phyloP scores from a whole-genome alignment of 2,888 invertebrate species.

The Melangyna quadrimaculata region DNA sequence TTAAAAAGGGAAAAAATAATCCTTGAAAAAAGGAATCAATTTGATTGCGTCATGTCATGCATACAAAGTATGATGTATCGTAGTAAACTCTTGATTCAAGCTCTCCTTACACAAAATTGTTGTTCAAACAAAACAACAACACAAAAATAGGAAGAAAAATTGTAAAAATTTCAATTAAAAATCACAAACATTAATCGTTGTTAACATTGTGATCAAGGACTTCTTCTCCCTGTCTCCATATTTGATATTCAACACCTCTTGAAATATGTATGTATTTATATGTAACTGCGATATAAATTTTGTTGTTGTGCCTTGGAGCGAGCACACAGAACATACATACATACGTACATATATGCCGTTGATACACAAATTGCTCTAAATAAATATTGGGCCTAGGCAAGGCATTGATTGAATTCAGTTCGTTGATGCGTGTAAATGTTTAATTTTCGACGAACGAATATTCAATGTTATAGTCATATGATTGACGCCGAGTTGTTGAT shows the following conservation, averaged over 20 bases:
- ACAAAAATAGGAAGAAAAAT: neutral
- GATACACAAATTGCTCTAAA: slow-evolving; percentile 34
- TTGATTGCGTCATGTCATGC: neutral
- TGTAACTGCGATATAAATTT: slow-evolving; percentile 3
- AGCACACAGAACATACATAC: neutral
- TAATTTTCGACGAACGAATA: slow-evolving; percentile 51
- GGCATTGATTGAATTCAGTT: slow-evolving; percentile 63
- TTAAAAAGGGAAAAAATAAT: neutral
- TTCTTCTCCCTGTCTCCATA: slow-evolving; percentile 12
- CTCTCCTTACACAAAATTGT: neutral
- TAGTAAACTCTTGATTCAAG: neutral
- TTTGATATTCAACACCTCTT: slow-evolving; percentile 54
- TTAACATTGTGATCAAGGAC: slow-evolving; percentile 50
- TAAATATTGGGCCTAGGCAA: slow-evolving; percentile 54
- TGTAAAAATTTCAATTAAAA: slow-evolving; percentile 28
- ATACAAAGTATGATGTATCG: neutral
- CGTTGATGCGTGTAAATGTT: slow-evolving; percentile 59
- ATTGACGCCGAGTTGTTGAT: slow-evolving; percentile 62
- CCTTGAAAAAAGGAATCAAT: neutral
- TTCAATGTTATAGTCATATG: slow-evolving; percentile 24
- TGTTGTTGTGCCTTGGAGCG: neutral
- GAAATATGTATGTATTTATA: neutral
- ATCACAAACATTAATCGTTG: slow-evolving; percentile 41
- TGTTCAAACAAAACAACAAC: neutral
- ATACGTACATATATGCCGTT: neutral